These are phyloP conservation scores for Labrus mixtus DNA, from an alignment of 2,113 vertebrate genomes.

Conservation along the genomic window DNA sequence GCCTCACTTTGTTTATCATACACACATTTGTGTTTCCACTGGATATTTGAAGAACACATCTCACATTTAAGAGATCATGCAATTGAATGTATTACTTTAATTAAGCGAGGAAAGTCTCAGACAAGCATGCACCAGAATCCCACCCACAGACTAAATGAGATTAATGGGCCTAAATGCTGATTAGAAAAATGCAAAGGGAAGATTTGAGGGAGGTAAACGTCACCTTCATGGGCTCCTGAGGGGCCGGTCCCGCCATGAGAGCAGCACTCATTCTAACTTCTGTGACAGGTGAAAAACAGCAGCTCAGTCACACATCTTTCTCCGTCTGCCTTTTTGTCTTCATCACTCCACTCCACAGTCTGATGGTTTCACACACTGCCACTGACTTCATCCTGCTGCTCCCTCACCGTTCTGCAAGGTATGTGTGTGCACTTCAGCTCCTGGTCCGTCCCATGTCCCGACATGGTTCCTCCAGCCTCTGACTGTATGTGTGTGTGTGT, in stretches of 20 bases:
- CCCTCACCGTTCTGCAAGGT: constrained; percentile 23
- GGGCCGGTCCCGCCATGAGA: constrained; percentile 72
- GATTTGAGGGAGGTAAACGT: constrained; percentile 16
- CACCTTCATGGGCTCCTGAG: constrained; percentile 78
- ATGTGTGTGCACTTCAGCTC: constrained; percentile 15
- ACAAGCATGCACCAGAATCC: constrained; percentile 15
- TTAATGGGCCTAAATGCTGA: not conserved
- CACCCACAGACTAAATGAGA: not conserved
- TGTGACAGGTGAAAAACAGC: constrained; percentile 51
- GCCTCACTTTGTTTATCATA: too few species aligned
- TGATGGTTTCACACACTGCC: constrained; percentile 33
- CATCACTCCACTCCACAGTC: constrained; percentile 6
- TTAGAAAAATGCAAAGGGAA: not conserved
- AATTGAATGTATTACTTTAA: not conserved
- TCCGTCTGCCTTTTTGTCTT: constrained; percentile 12
- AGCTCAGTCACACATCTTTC: constrained; percentile 57
- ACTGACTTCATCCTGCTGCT: constrained; percentile 48
- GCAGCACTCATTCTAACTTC: constrained; percentile 72
- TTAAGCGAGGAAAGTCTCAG: not conserved
- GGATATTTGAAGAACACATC: not conserved
- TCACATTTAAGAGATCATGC: not conserved
- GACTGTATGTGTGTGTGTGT: constrained; percentile 11
- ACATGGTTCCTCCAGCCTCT: constrained; percentile 38
- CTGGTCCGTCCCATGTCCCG: constrained; percentile 42
- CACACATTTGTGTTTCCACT: not conserved